Evolutionary conservation across 1,140 invertebrate species (phyloP).

Genomic region (Lerema accius): DNA sequence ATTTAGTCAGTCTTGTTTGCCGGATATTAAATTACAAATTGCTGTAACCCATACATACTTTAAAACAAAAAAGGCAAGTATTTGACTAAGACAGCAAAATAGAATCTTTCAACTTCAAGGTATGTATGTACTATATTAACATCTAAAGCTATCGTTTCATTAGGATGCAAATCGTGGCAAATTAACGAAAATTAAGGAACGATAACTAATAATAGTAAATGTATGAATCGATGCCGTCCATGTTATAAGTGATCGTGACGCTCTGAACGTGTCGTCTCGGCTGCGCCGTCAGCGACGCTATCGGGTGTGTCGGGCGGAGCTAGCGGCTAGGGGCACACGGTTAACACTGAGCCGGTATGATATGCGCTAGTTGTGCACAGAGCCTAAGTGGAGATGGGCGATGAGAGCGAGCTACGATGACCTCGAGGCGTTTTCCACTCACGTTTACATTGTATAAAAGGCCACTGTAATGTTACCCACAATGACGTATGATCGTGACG

Average conservation of each 20-base stretch:
- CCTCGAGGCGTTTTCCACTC: slow-evolving; percentile 17
- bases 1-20: too few relatives aligned
- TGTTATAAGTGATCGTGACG: slow-evolving; percentile 9
- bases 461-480: slow-evolving; percentile 44
- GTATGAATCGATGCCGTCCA: slow-evolving; percentile 1
- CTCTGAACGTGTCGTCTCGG: not conserved
- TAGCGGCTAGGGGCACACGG: slow-evolving; percentile 4
- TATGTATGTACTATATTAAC: not conserved
- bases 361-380: slow-evolving; percentile 52
- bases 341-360: slow-evolving; percentile 30
- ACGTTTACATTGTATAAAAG: slow-evolving; percentile 24
- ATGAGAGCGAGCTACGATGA: slow-evolving; percentile 43
- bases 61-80: too few relatives aligned
- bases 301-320: not conserved
- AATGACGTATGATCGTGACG: slow-evolving; percentile 38
- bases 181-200: not conserved
- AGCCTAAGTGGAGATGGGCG: slow-evolving; percentile 47
- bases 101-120: slow-evolving; percentile 9
- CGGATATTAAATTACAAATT: too few relatives aligned
- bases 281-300: not conserved
- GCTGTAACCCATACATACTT: too few relatives aligned
- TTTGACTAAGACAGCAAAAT: not conserved
- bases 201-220: not conserved
- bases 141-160: slow-evolving; percentile 8
- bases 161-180: slow-evolving; percentile 4